phyloP scores from a whole-genome alignment of 2,113 vertebrate species.

The Narcine bancroftii region DNA sequence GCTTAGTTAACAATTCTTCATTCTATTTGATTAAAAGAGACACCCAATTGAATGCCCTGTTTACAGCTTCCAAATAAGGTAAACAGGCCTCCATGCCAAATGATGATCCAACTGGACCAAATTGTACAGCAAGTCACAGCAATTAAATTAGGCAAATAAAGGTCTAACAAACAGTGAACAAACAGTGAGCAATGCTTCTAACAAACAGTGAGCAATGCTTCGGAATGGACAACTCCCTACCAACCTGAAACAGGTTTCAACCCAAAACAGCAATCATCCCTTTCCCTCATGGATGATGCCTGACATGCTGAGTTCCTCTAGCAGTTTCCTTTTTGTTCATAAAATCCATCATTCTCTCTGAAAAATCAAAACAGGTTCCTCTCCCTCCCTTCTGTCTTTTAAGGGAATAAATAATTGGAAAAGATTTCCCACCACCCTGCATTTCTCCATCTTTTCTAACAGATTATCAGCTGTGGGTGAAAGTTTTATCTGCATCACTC shows the following conservation, averaged over 20 bases:
- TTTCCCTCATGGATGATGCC: no score
- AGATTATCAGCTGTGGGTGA: not conserved
- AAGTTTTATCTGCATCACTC: not conserved
- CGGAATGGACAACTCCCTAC: no score
- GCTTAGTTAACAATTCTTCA: no score
- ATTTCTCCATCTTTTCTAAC: not conserved
- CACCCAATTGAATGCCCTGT: not conserved
- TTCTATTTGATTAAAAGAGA: not conserved
- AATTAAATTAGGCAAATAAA: not conserved
- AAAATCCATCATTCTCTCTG: not conserved
- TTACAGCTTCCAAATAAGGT: no score
- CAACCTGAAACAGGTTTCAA: no score
- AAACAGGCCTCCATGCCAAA: no score
- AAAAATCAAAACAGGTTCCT: not conserved
- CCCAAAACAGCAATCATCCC: no score
- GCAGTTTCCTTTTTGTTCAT: no score
- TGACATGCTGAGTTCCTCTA: no score
- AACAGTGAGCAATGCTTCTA: no score
- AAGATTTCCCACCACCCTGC: not conserved
- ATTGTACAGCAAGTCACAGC: not conserved
- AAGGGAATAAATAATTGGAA: not conserved
- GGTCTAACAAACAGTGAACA: not conserved
- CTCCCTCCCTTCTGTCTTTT: not conserved
- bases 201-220: no score
- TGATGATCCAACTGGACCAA: not conserved